Conservation (phyloP, 2,113 vertebrate species). For the Sterna hirundo region DNA sequence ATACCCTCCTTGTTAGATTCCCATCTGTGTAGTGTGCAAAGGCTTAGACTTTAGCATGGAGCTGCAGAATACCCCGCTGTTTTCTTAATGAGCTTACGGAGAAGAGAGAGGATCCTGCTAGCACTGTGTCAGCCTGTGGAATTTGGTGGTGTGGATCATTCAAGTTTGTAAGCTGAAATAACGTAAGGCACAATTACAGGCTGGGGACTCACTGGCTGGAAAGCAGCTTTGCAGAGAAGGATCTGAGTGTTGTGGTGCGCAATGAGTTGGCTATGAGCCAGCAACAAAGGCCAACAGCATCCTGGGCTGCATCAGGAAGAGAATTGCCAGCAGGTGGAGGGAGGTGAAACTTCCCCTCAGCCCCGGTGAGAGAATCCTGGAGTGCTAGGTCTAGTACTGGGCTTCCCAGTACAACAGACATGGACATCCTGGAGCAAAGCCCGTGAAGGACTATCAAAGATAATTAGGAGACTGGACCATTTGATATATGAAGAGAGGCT, state of each 20-base stretch:
- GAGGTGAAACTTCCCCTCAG: not conserved
- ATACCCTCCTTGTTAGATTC: not conserved
- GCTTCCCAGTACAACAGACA: not conserved
- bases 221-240: not conserved
- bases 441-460: not conserved
- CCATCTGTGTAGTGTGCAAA: not conserved
- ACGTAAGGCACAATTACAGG: not conserved
- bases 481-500: not conserved
- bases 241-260: accelerated
- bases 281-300: accelerated
- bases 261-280: not conserved
- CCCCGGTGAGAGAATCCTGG: not conserved
- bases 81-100: not conserved
- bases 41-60: not conserved
- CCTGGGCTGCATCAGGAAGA: not conserved
- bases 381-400: not conserved
- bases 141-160: not conserved
- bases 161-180: not conserved
- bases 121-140: not conserved
- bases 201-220: not conserved
- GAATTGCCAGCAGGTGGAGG: not conserved
- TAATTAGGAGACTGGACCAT: not conserved
- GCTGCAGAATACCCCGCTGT: not conserved
- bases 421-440: not conserved
- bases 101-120: not conserved